Base-by-base conservation (phyloP, 1,140 invertebrate genomes). In the Manduca sexta region DNA sequence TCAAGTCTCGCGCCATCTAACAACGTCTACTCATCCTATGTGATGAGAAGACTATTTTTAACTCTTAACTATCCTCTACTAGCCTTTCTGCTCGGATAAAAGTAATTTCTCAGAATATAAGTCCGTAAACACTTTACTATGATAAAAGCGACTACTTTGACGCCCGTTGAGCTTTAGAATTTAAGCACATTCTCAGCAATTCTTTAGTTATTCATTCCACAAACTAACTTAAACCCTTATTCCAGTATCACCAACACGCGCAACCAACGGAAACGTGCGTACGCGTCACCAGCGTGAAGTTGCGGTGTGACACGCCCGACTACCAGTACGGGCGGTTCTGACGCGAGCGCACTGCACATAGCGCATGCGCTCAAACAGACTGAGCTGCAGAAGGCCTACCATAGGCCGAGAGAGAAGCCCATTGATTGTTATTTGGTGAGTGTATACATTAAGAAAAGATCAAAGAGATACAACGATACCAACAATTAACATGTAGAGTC, bases 291-390 rank as follows among this genome's bases (percentile, higher is more conserved):
- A 1, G 38, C 69, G 76, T 8, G 82, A 82, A 35, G 17, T 75
- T 31, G 65, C 70, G n/a, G 37, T 78, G 74, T 21, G 79, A 79
- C 59, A 77, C 75, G 3, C 75, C 66, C 1, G 80, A 72, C 74
- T 85, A 86, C 60, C 83, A 87, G 37, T 86, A 87, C 52, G 93
- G 93, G 3, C 87, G 94, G 37, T 97, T 97, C 82, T n/a, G 95
- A 97, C 86, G 94, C 95, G 4, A 94, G 93, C 70, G 95, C 95
- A 5, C 85, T 97, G 15, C 95, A 97, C 85, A 97, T 97, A 60
- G 94, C 95, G 16, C 95, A 97, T 75, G 95, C 95, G 12, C 90
- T 97, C 42, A 94, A 96, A 65, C 94, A 95, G 61, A 97, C 95
- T 4, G 94, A 96, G 81, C 88, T 97, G 46, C 95, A 97, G 73